phyloP scores from a whole-genome alignment of 2,113 vertebrate species.

The Pteropus alecto region DNA sequence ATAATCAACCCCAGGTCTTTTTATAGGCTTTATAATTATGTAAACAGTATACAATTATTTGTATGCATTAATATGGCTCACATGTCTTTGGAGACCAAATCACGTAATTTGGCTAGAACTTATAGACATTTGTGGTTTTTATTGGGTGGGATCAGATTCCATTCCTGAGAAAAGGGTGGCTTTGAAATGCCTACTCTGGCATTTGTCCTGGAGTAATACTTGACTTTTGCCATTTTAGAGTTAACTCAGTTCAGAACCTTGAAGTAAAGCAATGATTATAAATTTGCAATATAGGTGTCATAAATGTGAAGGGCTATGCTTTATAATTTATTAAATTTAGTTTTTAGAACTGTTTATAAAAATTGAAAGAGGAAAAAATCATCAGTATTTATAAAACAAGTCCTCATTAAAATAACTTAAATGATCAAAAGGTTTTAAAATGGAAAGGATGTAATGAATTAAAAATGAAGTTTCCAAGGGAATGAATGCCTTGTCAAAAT shows the following conservation, averaged over 20 bases:
- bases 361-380: not conserved
- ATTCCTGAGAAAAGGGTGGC: conserved; percentile 17
- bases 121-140: conserved; percentile 21
- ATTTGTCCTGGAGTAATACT: conserved; percentile 12
- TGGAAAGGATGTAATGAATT: not conserved
- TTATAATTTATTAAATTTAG: not conserved
- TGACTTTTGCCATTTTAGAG: conserved; percentile 9
- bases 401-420: conserved; percentile 6
- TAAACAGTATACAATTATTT: not conserved
- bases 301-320: not conserved
- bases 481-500: not conserved
- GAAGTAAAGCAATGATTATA: not conserved
- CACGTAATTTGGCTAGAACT: conserved; percentile 37
- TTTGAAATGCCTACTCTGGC: conserved; percentile 36
- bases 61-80: not conserved
- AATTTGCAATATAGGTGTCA: not conserved
- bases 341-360: conserved; percentile 2
- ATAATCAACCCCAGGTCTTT: not conserved
- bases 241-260: not conserved
- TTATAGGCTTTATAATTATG: not conserved
- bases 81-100: not conserved
- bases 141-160: conserved; percentile 44
- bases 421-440: not conserved
- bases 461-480: conserved; percentile 10
- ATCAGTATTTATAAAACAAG: not conserved